A percentile compares a stretch with the other conserved stretches of the same genome.
These are phyloP conservation scores for Agelastica alni DNA, from an alignment of 2,888 invertebrate genomes.

Conservation along the genomic window DNA sequence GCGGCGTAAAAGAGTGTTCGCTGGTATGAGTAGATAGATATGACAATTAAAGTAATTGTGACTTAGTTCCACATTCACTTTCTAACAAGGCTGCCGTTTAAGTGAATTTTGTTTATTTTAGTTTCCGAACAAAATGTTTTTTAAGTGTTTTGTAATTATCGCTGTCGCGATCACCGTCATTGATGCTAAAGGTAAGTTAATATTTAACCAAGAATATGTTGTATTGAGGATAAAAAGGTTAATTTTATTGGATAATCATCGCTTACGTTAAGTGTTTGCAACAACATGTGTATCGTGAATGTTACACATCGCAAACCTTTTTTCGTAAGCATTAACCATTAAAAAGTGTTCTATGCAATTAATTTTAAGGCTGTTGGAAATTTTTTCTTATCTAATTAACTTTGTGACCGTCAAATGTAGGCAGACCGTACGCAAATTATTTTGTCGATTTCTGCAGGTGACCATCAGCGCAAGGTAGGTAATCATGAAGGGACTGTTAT, in stretches of 20 bases:
- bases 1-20: constrained; percentile 14
- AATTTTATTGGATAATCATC: not conserved
- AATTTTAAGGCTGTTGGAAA: too few relatives aligned
- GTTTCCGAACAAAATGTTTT: constrained; percentile 4
- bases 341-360: too few relatives aligned
- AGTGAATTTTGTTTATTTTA: constrained; percentile 14
- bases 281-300: too few relatives aligned
- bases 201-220: not conserved
- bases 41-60: constrained; percentile 39
- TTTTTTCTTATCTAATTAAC: too few relatives aligned
- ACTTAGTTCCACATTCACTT: constrained; percentile 38
- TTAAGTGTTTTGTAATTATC: constrained; percentile 11
- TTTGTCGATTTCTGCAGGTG: not conserved
- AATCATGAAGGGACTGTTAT: not conserved
- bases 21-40: constrained; percentile 26
- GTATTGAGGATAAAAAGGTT: constrained; percentile 9
- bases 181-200: constrained; percentile 6
- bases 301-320: too few relatives aligned
- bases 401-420: not conserved
- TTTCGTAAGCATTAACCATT: too few relatives aligned
- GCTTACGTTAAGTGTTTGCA: not conserved
- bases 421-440: not conserved
- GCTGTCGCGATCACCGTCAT: not conserved
- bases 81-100: constrained; percentile 26
- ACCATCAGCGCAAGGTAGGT: not conserved